Evolutionary conservation across 2,113 vertebrate species (phyloP).

Genomic region (Garra rufa): DNA sequence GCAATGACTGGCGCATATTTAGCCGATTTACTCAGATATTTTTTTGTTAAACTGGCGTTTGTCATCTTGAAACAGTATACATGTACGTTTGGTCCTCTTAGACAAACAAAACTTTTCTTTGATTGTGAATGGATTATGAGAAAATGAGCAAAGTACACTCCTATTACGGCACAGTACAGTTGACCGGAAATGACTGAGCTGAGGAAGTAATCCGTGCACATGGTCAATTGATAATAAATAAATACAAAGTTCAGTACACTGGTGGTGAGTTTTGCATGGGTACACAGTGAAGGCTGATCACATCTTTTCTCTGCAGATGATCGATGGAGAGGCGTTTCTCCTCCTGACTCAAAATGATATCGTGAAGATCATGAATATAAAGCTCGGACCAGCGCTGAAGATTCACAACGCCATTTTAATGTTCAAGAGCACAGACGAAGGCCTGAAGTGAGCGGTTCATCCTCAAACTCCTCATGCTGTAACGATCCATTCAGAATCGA

Average conservation of each 20-base stretch:
- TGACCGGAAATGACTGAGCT: no score
- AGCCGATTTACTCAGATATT: no score
- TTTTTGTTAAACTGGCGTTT: no score
- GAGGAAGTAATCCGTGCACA: no score
- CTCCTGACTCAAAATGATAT: slow-evolving; percentile 96
- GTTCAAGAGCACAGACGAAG: slow-evolving; percentile 97
- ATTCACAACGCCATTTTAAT: slow-evolving; percentile 99
- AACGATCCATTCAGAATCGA: slow-evolving; percentile 66
- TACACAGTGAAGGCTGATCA: neutral
- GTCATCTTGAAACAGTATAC: no score
- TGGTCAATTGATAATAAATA: neutral
- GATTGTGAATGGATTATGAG: no score
- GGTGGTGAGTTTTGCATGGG: neutral
- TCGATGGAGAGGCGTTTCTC: slow-evolving; percentile 96
- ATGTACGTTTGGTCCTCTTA: no score
- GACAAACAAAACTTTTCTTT: no score
- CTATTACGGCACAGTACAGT: no score
- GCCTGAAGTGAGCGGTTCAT: slow-evolving; percentile 82
- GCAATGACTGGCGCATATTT: no score
- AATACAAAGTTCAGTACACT: no score
- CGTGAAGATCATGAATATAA: slow-evolving; percentile 98
- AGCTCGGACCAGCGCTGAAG: slow-evolving; percentile 96
- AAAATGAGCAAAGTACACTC: no score
- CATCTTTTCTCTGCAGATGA: slow-evolving; percentile 81
- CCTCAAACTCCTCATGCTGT: slow-evolving; percentile 61